phyloP scores from a whole-genome alignment of 2,797 vertebrate species.

The Acropternis orthonyx region DNA sequence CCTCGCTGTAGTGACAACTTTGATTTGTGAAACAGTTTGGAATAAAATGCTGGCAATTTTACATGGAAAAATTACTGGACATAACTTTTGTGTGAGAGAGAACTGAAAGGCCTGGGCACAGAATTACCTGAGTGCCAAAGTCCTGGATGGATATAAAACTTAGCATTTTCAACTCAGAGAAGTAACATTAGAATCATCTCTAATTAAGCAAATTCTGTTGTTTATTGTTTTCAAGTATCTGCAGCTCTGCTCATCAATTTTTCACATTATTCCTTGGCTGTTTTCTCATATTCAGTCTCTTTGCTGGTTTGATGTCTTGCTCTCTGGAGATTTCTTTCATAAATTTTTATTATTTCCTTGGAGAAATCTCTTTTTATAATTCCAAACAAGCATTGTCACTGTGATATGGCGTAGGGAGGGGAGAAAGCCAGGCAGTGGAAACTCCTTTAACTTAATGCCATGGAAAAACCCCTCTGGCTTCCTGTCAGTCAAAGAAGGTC shows the following conservation, averaged over 20 bases:
- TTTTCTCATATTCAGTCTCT: not conserved
- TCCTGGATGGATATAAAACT: not conserved
- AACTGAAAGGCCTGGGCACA: not conserved
- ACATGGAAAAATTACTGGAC: not conserved
- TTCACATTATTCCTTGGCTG: not conserved
- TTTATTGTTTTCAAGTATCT: conserved; percentile 21
- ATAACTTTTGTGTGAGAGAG: not conserved
- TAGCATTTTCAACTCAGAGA: not conserved
- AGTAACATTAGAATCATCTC: not conserved
- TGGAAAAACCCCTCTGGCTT: conserved; percentile 73
- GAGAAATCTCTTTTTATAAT: not conserved
- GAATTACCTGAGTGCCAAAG: not conserved
- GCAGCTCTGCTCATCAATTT: conserved; percentile 32
- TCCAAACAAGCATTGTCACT: not conserved
- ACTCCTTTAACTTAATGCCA: conserved; percentile 55
- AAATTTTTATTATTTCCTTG: not conserved
- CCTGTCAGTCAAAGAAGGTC: conserved; percentile 14
- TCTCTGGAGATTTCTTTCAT: not conserved
- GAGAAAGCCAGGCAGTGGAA: conserved; percentile 62
- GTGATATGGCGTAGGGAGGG: not conserved
- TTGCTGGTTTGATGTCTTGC: not conserved
- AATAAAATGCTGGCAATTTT: not conserved
- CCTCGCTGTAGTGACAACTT: not conserved
- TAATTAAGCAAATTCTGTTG: not conserved
- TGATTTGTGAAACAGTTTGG: not conserved